These are phyloP conservation scores for Smittia aterrima DNA, from an alignment of 2,888 invertebrate genomes.

Conservation along the genomic window DNA sequence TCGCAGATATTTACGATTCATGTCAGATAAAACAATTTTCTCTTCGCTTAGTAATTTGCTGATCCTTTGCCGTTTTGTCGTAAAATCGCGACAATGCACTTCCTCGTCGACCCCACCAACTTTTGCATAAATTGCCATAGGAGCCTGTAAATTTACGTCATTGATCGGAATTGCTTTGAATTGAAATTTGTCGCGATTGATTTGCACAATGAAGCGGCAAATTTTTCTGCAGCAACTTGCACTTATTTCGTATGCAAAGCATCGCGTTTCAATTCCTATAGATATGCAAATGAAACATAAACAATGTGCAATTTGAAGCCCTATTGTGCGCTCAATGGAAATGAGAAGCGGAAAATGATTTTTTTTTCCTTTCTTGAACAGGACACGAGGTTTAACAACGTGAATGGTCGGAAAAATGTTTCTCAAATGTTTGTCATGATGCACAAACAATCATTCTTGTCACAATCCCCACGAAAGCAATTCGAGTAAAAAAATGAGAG, in stretches of 20 bases:
- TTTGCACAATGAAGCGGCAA: not conserved
- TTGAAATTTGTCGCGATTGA: not conserved
- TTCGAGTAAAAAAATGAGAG: no score
- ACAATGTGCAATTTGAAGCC: constrained; percentile 38
- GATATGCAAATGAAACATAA: constrained; percentile 41
- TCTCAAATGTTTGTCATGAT: constrained; percentile 33
- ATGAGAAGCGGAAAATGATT: constrained; percentile 17
- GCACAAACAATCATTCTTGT: constrained; percentile 26
- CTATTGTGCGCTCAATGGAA: constrained; percentile 20
- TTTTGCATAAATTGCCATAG: not conserved
- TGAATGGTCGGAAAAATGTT: not conserved
- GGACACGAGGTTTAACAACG: not conserved
- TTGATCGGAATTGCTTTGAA: not conserved
- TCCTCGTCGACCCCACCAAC: not conserved
- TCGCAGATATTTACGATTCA: no score
- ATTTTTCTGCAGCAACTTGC: constrained; percentile 27
- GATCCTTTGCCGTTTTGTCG: no score
- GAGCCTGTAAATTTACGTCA: no score
- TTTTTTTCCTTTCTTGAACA: not conserved
- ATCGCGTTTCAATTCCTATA: constrained; percentile 22
- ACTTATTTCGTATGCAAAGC: constrained; percentile 35
- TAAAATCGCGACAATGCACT: not conserved
- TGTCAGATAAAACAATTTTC: no score
- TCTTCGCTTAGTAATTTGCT: no score
- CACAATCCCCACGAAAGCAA: not conserved